Evolutionary conservation across 37 sponge, comb jelly and placozoan genomes (phyloP).

Genomic region (Amphimedon queenslandica): DNA sequence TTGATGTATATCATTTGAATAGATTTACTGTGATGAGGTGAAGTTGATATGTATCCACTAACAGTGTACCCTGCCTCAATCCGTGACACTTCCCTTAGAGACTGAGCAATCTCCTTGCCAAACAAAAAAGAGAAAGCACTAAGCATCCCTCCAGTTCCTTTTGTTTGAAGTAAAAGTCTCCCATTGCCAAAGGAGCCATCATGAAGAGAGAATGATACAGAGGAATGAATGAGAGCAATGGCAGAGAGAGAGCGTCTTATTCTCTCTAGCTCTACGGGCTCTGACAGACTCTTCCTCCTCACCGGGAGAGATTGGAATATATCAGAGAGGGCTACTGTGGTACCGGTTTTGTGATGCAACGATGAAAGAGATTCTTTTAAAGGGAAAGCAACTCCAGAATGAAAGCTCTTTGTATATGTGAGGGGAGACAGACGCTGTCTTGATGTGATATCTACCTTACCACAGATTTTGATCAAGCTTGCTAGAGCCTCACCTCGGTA

Average conservation of each 20-base stretch:
- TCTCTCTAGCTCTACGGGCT: conserved; percentile 16
- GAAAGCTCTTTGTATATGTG: conserved; percentile 49
- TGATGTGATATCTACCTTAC: conserved; percentile 55
- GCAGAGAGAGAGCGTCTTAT: conserved; percentile 17
- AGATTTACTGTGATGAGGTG: conserved; percentile 28
- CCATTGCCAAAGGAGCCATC: conserved; percentile 38
- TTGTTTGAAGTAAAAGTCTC: conserved; percentile 30
- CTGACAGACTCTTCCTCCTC: conserved; percentile 26
- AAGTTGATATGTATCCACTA: conserved; percentile 43
- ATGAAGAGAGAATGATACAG: conserved; percentile 50
- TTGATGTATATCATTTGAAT: conserved; percentile 75
- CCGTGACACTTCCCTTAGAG: not conserved
- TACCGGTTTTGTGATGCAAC: conserved; percentile 33
- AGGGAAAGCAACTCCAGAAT: conserved; percentile 14
- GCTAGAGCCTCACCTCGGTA: conserved; percentile 69
- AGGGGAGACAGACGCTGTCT: conserved; percentile 42
- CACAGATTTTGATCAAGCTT: conserved; percentile 34
- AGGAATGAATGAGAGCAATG: conserved; percentile 44
- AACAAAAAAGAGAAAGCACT: conserved; percentile 32
- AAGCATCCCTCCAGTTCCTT: conserved; percentile 22
- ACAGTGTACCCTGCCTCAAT: conserved; percentile 3
- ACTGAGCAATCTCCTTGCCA: conserved; percentile 10
- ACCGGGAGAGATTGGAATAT: conserved; percentile 75
- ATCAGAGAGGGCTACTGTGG: conserved; percentile 59
- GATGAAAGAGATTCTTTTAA: not conserved